phyloP scores from a whole-genome alignment of 2,888 invertebrate genomes.

The Pseudoips prasinana region DNA sequence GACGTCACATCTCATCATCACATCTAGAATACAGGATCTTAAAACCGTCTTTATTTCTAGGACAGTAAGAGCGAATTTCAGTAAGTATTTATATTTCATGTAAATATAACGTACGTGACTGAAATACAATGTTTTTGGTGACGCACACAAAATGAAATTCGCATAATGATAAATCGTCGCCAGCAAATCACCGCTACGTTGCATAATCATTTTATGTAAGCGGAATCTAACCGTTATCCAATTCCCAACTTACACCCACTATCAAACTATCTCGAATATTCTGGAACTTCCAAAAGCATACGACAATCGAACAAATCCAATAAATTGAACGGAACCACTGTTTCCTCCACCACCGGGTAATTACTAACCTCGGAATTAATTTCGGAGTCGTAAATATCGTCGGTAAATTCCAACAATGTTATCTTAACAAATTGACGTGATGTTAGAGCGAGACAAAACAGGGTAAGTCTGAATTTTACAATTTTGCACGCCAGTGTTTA shows the following conservation, averaged over 20 bases:
- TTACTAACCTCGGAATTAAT: slow-evolving; percentile 44
- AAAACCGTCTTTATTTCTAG: too few relatives aligned
- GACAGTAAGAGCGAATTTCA: too few relatives aligned
- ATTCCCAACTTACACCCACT: slow-evolving; percentile 16
- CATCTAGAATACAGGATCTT: too few relatives aligned
- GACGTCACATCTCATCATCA: too few relatives aligned
- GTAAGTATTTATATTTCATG: too few relatives aligned
- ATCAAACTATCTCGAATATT: slow-evolving; percentile 24
- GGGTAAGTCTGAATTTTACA: slow-evolving; percentile 65
- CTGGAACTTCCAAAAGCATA: slow-evolving; percentile 22
- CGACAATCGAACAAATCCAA: slow-evolving; percentile 32
- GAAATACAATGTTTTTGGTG: too few relatives aligned
- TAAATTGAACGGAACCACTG: slow-evolving; percentile 29
- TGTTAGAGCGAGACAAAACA: slow-evolving; percentile 56
- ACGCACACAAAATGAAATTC: too few relatives aligned
- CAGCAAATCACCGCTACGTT: too few relatives aligned
- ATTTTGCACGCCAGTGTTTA: slow-evolving; percentile 72
- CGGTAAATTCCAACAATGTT: slow-evolving; percentile 54
- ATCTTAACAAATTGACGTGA: slow-evolving; percentile 74
- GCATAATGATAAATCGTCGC: too few relatives aligned
- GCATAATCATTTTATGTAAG: background rate
- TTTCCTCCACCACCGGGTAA: slow-evolving; percentile 26
- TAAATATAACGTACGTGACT: too few relatives aligned
- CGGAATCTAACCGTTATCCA: slow-evolving; percentile 12
- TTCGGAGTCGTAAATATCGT: slow-evolving; percentile 55